phyloP scores from a whole-genome alignment of 1,140 invertebrate species.

The Adelges cooleyi region DNA sequence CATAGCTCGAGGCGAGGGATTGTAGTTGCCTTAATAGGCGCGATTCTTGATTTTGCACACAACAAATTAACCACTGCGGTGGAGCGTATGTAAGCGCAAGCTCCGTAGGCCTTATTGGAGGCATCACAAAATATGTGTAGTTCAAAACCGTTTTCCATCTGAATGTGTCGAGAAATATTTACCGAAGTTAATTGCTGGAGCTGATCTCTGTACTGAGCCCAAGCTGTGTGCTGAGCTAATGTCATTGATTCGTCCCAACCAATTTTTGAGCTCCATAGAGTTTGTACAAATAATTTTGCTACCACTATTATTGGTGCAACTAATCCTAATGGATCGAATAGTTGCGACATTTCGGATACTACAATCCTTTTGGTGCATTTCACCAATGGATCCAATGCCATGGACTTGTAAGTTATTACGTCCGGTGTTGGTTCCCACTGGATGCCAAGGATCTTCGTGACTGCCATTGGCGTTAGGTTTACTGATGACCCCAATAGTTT shows the following conservation, averaged over 20 bases:
- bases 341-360: conserved; percentile 35
- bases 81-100: conserved; percentile 30
- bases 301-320: conserved; percentile 35
- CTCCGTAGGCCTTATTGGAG: neutral
- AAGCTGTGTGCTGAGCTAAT: conserved; percentile 31
- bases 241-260: conserved; percentile 37
- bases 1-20: conserved; percentile 39
- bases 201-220: conserved; percentile 29
- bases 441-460: no score
- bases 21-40: conserved; percentile 36
- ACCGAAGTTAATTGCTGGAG: conserved; percentile 27
- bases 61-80: conserved; percentile 30
- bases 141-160: neutral
- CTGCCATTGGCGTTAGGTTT: no score
- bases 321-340: conserved; percentile 40
- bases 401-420: no score
- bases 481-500: no score
- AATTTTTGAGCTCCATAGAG: conserved; percentile 34
- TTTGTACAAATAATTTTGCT: conserved; percentile 39
- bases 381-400: no score
- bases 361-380: no score
- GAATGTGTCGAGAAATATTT: conserved; percentile 29
- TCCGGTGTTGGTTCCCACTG: no score
- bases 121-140: conserved; percentile 34
- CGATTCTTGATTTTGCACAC: conserved; percentile 36